Base-by-base conservation (phyloP, 2,113 vertebrate species). In the Nanger granti region DNA sequence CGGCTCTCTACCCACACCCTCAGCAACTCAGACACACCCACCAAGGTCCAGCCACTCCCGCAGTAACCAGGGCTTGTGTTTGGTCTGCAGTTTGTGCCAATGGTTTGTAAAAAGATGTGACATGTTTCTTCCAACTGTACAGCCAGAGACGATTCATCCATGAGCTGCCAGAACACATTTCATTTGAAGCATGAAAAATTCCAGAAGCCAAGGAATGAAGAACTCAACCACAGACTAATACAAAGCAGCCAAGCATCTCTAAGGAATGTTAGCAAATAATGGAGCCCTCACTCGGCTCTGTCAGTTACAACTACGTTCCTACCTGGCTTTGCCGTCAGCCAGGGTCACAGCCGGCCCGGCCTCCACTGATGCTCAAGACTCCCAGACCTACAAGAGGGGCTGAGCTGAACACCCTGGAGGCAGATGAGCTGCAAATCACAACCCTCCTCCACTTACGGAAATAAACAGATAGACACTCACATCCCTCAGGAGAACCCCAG, bases 121-220 rank as follows among this genome's bases (percentile, higher is more conserved):
- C 18, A 24, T 52, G 54, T 95, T 87, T 37, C 49, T 59, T 95
- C 94, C 88, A 62, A 96, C 79, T 37, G 29, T 73, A 31, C 97
- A 60, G 82, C 49, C 69, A 97, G 95, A 97, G 79, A 87, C 89
- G 60, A 85, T 13, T 9, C 44, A 66, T 60, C 97, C 15, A 0
- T 69, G 69, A 97, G 60, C 73, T 91, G 79, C 88, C 96, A 98
- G 95, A 96, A 97, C 24, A 29, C 88, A 76, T 94, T 95, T 87
- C 54, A 96, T 5, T 0, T 0, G 28, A 90, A 93, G 83, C 66
- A 52, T 80, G 92, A 97, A 94, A 60, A 47, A 59, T 44, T 37
- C 64, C 47, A 94, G 76, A 44, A 90, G 31, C 90, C 49, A 12
- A 44, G 11, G 24, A 96, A 98, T 54, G 96, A 66, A 91, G 96